These are phyloP conservation scores for Phrynocephalus versicolor DNA, from an alignment of 2,113 vertebrate species.

Conservation along the genomic window DNA sequence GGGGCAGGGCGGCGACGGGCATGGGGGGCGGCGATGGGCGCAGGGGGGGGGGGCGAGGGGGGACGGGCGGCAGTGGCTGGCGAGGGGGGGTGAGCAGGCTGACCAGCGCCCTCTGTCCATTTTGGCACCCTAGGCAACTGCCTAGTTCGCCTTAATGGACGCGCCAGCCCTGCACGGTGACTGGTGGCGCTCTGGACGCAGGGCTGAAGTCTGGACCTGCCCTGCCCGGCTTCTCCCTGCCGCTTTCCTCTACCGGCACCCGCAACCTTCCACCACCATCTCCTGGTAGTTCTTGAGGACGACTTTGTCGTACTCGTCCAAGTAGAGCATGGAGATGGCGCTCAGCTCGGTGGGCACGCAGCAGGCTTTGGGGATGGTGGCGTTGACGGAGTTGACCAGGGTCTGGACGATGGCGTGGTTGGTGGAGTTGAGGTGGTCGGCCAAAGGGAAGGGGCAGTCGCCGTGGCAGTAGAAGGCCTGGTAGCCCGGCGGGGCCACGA, in stretches of 20 bases:
- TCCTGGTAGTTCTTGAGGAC: constrained; percentile 99
- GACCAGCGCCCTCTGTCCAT: too few species aligned
- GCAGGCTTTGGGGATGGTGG: constrained; percentile 97
- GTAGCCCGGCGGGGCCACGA: constrained; percentile 96
- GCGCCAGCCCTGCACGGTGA: too few species aligned
- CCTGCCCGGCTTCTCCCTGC: too few species aligned
- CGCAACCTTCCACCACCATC: constrained; percentile 98
- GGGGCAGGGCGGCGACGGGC: too few species aligned
- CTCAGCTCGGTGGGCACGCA: constrained; percentile 98
- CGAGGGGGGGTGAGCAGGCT: too few species aligned
- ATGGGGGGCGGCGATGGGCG: too few species aligned
- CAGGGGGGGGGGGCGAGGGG: too few species aligned
- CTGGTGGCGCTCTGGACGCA: too few species aligned
- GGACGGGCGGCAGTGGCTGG: too few species aligned
- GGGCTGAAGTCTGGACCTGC: too few species aligned
- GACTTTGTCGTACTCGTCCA: constrained; percentile 98
- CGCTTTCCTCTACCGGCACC: constrained; percentile 82
- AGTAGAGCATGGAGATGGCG: constrained; percentile 98
- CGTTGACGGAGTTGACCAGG: constrained; percentile 97
- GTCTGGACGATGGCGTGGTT: constrained; percentile 99
- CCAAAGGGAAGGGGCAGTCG: constrained; percentile 96
- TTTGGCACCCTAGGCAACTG: too few species aligned
- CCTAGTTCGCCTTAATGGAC: too few species aligned
- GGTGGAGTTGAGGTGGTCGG: constrained; percentile 97
- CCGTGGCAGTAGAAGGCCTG: constrained; percentile 98